These are phyloP conservation scores for Acromyrmex echinatior DNA, from an alignment of 1,140 invertebrate species.

Conservation along the genomic window DNA sequence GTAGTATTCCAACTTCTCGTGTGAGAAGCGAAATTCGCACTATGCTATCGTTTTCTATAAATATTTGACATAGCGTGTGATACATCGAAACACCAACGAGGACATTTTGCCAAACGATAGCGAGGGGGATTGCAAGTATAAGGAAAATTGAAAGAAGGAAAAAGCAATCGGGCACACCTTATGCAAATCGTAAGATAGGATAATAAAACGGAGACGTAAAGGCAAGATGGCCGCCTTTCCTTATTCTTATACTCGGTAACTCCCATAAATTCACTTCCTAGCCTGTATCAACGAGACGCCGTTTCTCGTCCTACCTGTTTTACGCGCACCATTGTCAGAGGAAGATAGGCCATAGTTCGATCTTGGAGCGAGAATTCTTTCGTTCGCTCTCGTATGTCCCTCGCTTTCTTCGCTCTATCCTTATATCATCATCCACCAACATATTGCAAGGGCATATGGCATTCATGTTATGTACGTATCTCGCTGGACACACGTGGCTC, in stretches of 20 bases:
- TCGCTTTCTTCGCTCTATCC: constrained; percentile 8
- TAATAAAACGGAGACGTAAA: constrained; percentile 77
- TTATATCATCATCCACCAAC: constrained; percentile 31
- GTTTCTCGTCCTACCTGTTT: constrained; percentile 73
- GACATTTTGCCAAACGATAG: neutral
- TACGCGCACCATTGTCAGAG: constrained; percentile 74
- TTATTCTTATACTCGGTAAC: constrained; percentile 76
- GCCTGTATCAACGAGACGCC: constrained; percentile 79
- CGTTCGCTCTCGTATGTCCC: neutral
- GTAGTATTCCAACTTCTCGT: neutral
- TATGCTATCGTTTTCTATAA: neutral
- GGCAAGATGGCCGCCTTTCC: constrained; percentile 34
- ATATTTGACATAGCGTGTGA: constrained; percentile 24
- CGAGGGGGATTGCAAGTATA: neutral
- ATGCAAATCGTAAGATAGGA: constrained; percentile 76
- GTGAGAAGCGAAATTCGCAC: neutral
- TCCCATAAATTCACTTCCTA: constrained; percentile 76
- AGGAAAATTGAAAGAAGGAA: constrained; percentile 16
- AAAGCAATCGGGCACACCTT: constrained; percentile 61
- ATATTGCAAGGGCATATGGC: constrained; percentile 46
- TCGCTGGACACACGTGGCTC: constrained; percentile 37
- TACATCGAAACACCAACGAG: neutral
- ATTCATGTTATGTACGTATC: constrained; percentile 43
- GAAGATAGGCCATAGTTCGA: constrained; percentile 6
- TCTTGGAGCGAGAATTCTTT: neutral